Base-by-base conservation (phyloP, 2,113 vertebrate species). In the Silurus glanis region DNA sequence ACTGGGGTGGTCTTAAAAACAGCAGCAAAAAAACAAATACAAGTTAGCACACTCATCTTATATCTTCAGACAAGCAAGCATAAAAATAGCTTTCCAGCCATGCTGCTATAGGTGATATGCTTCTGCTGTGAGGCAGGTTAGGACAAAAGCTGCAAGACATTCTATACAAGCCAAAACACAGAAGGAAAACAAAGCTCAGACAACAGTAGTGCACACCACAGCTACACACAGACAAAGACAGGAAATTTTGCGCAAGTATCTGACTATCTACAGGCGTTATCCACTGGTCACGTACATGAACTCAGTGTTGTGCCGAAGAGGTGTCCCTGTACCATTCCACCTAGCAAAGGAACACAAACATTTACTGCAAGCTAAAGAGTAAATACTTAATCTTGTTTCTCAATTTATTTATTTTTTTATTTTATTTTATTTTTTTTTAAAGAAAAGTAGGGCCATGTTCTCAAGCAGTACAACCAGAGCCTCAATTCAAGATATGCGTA, bases 271-370 rank as follows among this genome's bases (percentile, higher is more conserved):
- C 64, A 80, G 89, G 51, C 71, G 84, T 80, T 85, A 75, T 90
- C 85, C 91, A 94, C 91, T 92, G 91, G 89, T 89, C 95, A 98
- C 97, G 92, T 98, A 99, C 97, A 97, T 95, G 94, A 97, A 97
- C 90, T 99, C 97, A 95, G 94, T 94, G 92, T 94, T 97, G 91
- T 92, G 96, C 94, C 95, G 94, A 93, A 96, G 87, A 84, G 97
- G 97, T 81, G 97, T 98, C 95, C 95, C 96, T 95, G 95, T 96
- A 95, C 86, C 96, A 94, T 96, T 97, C 97, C 97, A 99, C 97
- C 97, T 98, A 96, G 90, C 93, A 91, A 96, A 94, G 96, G 94
- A 97, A 96, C 72, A 92, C 91, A 85, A 84, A 90, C 21, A 89
- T 86, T 90, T 91, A 88, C 89, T 87, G 84, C 78, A 86, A 84